Base-by-base conservation (phyloP, 64 coral and sea anemone genomes). In the Pocillopora damicornis region DNA sequence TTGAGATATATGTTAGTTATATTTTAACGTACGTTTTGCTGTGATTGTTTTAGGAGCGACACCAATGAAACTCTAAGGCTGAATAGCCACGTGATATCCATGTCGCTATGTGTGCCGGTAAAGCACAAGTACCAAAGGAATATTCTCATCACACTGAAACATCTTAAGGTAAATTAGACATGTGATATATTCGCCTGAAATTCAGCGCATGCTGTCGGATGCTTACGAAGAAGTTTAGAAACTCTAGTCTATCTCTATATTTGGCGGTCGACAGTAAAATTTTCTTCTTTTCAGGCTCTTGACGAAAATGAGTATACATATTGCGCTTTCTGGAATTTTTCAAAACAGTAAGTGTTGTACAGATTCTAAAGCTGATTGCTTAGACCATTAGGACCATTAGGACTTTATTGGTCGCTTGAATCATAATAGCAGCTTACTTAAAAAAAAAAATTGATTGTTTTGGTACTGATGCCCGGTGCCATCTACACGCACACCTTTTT, bases 261-360 rank as follows among this genome's bases (percentile, higher is more conserved):
- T 7, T 51, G 7, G 42, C 42, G 22, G 66, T 23, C 22, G 18
- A 69, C 20, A 17, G 66, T 10, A 6, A 1, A 10, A 10, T n/a
- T 69, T 69, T n/a, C 23, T 13, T n/a, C 4, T 23, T 10, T 13
- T 11, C 60, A 79, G 76, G 62, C 37, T 38, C 87, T 89, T 14
- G 76, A 36, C 58, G 59, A 67, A 37, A 76, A 76, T 58, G 87
- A 89, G n/a, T 89, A 66, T 35, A 89, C 75, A n/a, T 78, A 90
- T 5, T 94, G 93, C 17, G 93, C 84, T 13, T 94, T 82, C 63
- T 94, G 93, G 93, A 63, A 94, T 45, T 94, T 90, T 35, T 64
- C 84, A 1, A 72, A 75, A 77, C 45, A 58, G 93, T 94, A 87
- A 94, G 88, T 90, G 56, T 59, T 67, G 17, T 0, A 1, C 18